phyloP scores from a whole-genome alignment of 2,888 invertebrate genomes.

The Drosophila ochracea region DNA sequence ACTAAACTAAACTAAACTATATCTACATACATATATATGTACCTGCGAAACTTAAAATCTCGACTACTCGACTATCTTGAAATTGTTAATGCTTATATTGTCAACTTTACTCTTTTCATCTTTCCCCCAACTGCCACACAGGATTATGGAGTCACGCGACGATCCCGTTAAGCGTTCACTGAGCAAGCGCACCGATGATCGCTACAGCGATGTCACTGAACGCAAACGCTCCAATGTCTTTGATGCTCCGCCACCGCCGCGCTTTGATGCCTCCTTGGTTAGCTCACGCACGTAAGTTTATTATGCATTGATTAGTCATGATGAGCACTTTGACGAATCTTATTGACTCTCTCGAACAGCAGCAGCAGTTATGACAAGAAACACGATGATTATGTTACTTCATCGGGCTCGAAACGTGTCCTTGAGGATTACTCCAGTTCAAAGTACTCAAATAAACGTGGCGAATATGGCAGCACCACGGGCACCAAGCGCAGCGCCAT shows the following conservation, averaged over 20 bases:
- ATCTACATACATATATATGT: slow-evolving; percentile 36
- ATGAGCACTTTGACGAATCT: background rate
- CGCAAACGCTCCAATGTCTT: slow-evolving; percentile 83
- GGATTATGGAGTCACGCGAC: slow-evolving; percentile 84
- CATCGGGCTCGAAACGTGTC: slow-evolving; percentile 78
- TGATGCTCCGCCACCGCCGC: slow-evolving; percentile 85
- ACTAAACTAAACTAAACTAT: slow-evolving; percentile 36
- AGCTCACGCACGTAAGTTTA: slow-evolving; percentile 81
- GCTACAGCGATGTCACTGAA: slow-evolving; percentile 82
- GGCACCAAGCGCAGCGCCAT: slow-evolving; percentile 76
- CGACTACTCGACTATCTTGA: background rate
- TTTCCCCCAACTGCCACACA: slow-evolving; percentile 58
- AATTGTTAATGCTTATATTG: slow-evolving; percentile 43
- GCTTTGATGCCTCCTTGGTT: slow-evolving; percentile 84
- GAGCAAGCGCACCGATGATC: slow-evolving; percentile 84
- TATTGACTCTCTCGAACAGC: slow-evolving; percentile 6
- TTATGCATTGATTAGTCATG: background rate
- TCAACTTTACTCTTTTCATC: slow-evolving; percentile 56
- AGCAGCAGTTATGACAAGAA: slow-evolving; percentile 81
- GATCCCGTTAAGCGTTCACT: slow-evolving; percentile 83
- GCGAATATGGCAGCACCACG: slow-evolving; percentile 67
- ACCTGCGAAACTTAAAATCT: background rate
- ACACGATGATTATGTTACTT: slow-evolving; percentile 83
- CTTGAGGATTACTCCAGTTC: slow-evolving; percentile 82
- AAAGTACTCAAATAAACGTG: slow-evolving; percentile 71